A percentile compares a stretch with the other conserved stretches of the same genome.
Conservation (phyloP, 2,888 invertebrate species). For the Argyresthia goedartella region DNA sequence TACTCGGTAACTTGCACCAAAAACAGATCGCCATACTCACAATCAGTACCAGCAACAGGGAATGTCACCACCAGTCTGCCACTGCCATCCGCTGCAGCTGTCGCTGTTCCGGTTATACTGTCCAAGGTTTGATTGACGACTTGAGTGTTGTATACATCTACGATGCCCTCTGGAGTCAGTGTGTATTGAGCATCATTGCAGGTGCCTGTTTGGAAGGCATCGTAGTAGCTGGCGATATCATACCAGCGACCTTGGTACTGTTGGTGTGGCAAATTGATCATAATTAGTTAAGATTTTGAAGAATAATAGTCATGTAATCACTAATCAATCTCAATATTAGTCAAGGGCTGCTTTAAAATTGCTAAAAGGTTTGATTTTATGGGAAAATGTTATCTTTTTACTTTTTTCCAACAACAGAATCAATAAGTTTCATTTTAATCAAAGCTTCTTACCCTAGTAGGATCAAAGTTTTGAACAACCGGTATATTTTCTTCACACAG, state of each 20-base stretch:
- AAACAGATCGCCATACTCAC: slow-evolving; percentile 5
- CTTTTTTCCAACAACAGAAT: too few species aligned
- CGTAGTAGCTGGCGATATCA: slow-evolving; percentile 49
- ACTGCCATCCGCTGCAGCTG: slow-evolving; percentile 33
- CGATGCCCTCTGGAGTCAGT: slow-evolving; percentile 19
- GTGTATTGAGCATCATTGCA: slow-evolving; percentile 65
- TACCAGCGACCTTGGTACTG: slow-evolving; percentile 72
- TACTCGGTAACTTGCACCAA: too few species aligned
- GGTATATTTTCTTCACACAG: slow-evolving; percentile 28
- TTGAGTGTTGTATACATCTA: slow-evolving; percentile 9
- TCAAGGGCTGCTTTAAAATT: too few species aligned
- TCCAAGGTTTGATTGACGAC: slow-evolving; percentile 38
- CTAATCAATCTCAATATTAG: not conserved
- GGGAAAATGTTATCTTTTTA: too few species aligned
- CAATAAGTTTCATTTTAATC: too few species aligned
- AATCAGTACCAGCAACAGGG: slow-evolving; percentile 39
- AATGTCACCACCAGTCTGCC: slow-evolving; percentile 59
- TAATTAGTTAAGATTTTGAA: slow-evolving; percentile 1
- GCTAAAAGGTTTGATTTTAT: too few species aligned
- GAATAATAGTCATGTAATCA: not conserved
- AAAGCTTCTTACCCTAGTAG: slow-evolving; percentile 15
- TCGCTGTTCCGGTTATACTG: slow-evolving; percentile 50
- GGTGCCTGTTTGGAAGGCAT: slow-evolving; percentile 65
- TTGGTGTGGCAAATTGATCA: slow-evolving; percentile 8
- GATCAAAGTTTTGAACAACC: slow-evolving; percentile 18